Base-by-base conservation (phyloP, 1,140 invertebrate genomes). In the Idris sp. region DNA sequence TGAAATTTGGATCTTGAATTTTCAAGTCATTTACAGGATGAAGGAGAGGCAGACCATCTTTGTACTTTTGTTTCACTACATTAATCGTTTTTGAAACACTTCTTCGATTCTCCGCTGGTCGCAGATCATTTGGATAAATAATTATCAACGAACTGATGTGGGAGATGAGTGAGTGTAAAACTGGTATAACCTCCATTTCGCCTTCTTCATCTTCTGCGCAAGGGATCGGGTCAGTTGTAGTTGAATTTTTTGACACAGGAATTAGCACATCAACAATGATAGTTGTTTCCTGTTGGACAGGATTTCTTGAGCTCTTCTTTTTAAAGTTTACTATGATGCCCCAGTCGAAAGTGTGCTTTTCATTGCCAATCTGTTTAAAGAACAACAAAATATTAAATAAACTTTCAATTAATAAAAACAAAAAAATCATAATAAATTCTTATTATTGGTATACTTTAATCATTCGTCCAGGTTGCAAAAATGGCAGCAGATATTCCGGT, bases 1-100 rank as follows among this genome's bases (percentile, higher is more conserved):
- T 90, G 61, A 99, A 96, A 6, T 90, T 90, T 2, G 90, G 80
- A 38, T 98, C 95, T 59, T 93, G 93, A 41, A 99, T 99, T 78
- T 94, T 93, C 97, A 99, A 99, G 83, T 99, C 98, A 41, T 93
- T 93, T 18, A 98, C 90, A 3, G 98, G 98, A 89, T 99, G 94
- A 0, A 99, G 84, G 2, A 97, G 82, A 0, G 98, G 98, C 7
- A 96, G 89, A 1, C 94, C 94, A 0, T 93, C 91, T 2, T 58
- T 36, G 83, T 98, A 98, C 33, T 97, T 90, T 84, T 95, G 95
- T 74, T 96, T 92, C 0, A 98, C 96, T 89, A 98, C 95, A 79
- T 93, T 90, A 48, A 99, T 93, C 4, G 94, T 95, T 86, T 97
- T 98, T 0, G 94, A 86, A 0, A 99, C 94, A 19, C 92, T 92